A percentile compares a stretch with the other conserved stretches of the same genome.
These are phyloP conservation scores for Mercenaria mercenaria DNA, from an alignment of 1,140 invertebrate species.

Conservation along the genomic window DNA sequence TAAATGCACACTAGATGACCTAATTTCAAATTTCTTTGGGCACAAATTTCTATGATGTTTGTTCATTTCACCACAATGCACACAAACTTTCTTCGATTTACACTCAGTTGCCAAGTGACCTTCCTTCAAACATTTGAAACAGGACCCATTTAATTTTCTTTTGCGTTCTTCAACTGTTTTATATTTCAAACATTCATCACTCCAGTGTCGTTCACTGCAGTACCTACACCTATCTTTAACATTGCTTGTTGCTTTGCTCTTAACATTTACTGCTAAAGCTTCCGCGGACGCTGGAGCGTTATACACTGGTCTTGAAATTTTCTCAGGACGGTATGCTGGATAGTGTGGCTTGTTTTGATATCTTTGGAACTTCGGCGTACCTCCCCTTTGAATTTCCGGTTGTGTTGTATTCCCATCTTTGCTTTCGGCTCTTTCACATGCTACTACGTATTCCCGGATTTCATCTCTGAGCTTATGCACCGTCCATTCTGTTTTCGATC, in stretches of 20 bases:
- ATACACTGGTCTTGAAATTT: background rate
- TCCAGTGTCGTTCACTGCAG: conserved; percentile 17
- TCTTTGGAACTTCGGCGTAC: background rate
- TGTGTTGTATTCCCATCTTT: background rate
- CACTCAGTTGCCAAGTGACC: background rate
- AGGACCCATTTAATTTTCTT: background rate
- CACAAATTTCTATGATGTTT: conserved; percentile 22
- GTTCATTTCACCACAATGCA: conserved; percentile 21
- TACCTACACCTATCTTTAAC: background rate
- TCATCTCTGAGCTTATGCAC: background rate
- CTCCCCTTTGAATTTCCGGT: background rate
- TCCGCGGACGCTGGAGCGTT: background rate
- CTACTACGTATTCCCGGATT: background rate
- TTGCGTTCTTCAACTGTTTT: background rate
- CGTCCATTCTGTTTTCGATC: background rate
- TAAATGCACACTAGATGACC: background rate
- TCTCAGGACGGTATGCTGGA: background rate
- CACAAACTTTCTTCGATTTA: conserved; percentile 32
- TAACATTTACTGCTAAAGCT: background rate
- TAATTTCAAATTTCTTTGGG: background rate
- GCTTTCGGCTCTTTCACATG: background rate
- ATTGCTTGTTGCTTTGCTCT: background rate
- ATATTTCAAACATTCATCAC: conserved; percentile 25
- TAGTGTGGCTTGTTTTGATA: background rate
- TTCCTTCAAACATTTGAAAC: conserved; percentile 29